Percentiles rank a stretch among this genome's conserved stretches.
Evolutionary conservation across 1,140 invertebrate species (phyloP).

Genomic region (Palaemon carinicauda): DNA sequence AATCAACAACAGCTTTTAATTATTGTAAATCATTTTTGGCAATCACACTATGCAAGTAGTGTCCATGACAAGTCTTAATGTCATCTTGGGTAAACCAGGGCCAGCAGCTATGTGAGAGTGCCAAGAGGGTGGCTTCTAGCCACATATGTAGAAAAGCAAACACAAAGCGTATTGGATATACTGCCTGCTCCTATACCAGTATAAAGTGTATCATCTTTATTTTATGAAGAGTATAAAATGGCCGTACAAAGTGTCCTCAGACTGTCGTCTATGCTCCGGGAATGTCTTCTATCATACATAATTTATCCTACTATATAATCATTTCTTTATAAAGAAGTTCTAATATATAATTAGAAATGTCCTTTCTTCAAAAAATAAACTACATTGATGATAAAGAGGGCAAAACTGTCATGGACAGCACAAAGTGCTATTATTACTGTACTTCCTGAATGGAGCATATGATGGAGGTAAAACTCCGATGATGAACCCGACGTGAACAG

Average conservation of each 20-base stretch:
- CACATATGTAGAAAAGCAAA: conserved; percentile 38
- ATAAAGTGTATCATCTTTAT: conserved; percentile 27
- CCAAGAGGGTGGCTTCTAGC: conserved; percentile 15
- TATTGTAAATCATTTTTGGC: not conserved
- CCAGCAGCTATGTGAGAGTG: conserved; percentile 9
- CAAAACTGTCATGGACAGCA: conserved; percentile 18
- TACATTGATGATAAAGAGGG: conserved; percentile 20
- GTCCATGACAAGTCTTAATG: conserved; percentile 14
- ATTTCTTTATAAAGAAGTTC: conserved; percentile 34
- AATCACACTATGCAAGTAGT: conserved; percentile 15
- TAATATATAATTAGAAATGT: conserved; percentile 42
- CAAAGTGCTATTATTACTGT: not conserved
- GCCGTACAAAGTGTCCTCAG: conserved; percentile 47
- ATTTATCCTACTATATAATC: conserved; percentile 26
- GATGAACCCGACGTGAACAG: conserved; percentile 16
- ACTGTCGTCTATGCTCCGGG: conserved; percentile 28
- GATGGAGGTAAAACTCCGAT: not conserved
- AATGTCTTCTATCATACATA: conserved; percentile 31
- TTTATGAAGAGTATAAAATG: conserved; percentile 46
- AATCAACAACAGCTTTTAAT: conserved; percentile 47
- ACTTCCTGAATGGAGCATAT: conserved; percentile 11
- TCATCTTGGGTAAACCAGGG: conserved; percentile 25
- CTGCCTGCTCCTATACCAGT: conserved; percentile 40
- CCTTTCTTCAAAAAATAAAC: conserved; percentile 39
- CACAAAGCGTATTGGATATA: conserved; percentile 31